Evolutionary conservation across 1,140 invertebrate genomes (phyloP).

Genomic region (Linepithema humile): DNA sequence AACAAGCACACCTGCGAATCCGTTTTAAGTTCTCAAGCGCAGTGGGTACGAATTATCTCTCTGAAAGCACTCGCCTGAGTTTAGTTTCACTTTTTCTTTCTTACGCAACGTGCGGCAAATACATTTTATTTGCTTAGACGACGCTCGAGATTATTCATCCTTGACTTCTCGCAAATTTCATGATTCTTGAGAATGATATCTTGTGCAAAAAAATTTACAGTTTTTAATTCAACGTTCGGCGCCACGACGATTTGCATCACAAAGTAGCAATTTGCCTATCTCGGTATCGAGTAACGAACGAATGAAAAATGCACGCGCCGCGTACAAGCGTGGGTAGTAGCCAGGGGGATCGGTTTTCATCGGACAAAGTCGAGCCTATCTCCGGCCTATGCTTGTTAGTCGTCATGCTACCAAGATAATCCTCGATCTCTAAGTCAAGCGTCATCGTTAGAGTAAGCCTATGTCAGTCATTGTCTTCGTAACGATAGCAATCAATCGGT

Average conservation of each 20-base stretch:
- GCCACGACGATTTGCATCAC: conserved; percentile 70
- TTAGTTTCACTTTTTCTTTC: not conserved
- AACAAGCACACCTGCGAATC: not conserved
- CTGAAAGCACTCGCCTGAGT: not conserved
- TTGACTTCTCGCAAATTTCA: not conserved
- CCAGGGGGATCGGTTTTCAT: conserved; percentile 72
- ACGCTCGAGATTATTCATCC: not conserved
- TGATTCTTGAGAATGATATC: too few species aligned
- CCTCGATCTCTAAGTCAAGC: conserved; percentile 62
- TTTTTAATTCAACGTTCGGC: conserved; percentile 51
- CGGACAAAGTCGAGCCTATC: conserved; percentile 58
- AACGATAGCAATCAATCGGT: conserved; percentile 80
- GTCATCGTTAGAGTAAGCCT: conserved; percentile 73
- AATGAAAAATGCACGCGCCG: conserved; percentile 53
- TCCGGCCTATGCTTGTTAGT: conserved; percentile 63
- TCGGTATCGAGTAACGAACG: not conserved
- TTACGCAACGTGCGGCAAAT: not conserved
- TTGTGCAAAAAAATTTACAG: not conserved
- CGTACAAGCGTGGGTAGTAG: conserved; percentile 63
- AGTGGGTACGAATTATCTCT: conserved; percentile 14
- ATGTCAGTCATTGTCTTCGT: conserved; percentile 76
- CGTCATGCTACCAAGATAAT: conserved; percentile 67
- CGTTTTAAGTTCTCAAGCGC: not conserved
- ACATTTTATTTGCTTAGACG: not conserved
- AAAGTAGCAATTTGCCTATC: conserved; percentile 65